These are phyloP conservation scores for Drosophila ustulata DNA, from an alignment of 2,888 invertebrate genomes.

Conservation along the genomic window DNA sequence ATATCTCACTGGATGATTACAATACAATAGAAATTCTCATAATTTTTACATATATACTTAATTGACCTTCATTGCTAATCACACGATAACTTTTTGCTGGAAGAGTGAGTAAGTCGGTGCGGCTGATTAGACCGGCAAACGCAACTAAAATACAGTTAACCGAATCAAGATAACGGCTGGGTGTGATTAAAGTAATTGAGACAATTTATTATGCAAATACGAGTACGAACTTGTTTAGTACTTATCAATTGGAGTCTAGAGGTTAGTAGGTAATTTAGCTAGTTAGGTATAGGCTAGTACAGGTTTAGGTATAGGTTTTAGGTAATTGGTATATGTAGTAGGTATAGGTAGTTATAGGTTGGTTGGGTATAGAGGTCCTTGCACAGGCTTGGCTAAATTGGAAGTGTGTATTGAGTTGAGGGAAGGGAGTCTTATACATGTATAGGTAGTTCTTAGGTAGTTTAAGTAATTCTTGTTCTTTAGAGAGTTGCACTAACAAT, in stretches of 20 bases:
- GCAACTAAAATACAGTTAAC: slow-evolving; percentile 26
- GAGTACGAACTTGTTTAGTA: slow-evolving; percentile 20
- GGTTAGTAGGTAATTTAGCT: slow-evolving; percentile 32
- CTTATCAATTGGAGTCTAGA: slow-evolving; percentile 22
- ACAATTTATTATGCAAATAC: slow-evolving; percentile 58
- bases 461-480: slow-evolving; percentile 34
- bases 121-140: not conserved
- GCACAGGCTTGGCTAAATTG: slow-evolving; percentile 51
- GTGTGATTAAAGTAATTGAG: slow-evolving; percentile 52
- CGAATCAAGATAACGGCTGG: slow-evolving; percentile 43
- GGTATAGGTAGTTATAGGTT: slow-evolving; percentile 53
- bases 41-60: slow-evolving; percentile 70
- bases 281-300: slow-evolving; percentile 37
- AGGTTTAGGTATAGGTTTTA: slow-evolving; percentile 43
- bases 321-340: slow-evolving; percentile 15
- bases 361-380: slow-evolving; percentile 60
- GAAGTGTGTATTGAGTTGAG: slow-evolving; percentile 26
- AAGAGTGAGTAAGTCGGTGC: slow-evolving; percentile 21
- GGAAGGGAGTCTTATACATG: slow-evolving; percentile 24
- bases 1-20: slow-evolving; percentile 34
- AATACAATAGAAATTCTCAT: slow-evolving; percentile 53
- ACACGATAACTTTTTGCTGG: slow-evolving; percentile 64
- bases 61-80: slow-evolving; percentile 82
- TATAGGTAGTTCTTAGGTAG: slow-evolving; percentile 33
- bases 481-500: slow-evolving; percentile 62